phyloP scores from a whole-genome alignment of 37 sponge, comb jelly and placozoan species.

The Ephydatia muelleri region DNA sequence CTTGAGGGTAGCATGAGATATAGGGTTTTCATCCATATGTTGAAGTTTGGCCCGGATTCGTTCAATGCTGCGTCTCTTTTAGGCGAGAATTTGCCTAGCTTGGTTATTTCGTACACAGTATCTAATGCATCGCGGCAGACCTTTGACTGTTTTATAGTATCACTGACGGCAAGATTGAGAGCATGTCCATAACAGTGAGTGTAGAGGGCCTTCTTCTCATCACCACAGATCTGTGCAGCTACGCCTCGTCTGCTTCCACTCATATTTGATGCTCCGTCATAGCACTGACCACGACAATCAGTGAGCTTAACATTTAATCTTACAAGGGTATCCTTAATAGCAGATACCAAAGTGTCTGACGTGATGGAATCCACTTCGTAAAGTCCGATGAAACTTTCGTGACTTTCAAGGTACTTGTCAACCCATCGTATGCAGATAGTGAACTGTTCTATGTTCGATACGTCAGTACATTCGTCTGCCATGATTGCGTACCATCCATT shows the following conservation, averaged over 20 bases:
- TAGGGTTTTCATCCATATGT: conserved; percentile 12
- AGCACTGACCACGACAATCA: conserved; percentile 65
- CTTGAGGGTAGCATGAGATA: conserved; percentile 35
- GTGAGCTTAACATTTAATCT: conserved; percentile 26
- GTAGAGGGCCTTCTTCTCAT: conserved; percentile 64
- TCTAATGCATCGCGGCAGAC: conserved; percentile 59
- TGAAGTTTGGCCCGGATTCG: conserved; percentile 28
- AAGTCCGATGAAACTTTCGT: conserved; percentile 78
- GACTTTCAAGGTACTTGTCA: conserved; percentile 31
- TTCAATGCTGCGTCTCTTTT: conserved; percentile 55
- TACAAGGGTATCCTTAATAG: conserved; percentile 46
- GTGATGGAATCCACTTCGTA: conserved; percentile 49
- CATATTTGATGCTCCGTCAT: conserved; percentile 62
- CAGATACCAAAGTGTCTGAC: conserved; percentile 37
- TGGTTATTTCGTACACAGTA: conserved; percentile 59
- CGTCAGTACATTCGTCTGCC: conserved; percentile 83
- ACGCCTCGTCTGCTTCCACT: conserved; percentile 51
- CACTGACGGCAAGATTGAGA: conserved; percentile 65
- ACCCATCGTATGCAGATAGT: conserved; percentile 62
- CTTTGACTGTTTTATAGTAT: conserved; percentile 50
- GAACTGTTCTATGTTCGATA: conserved; percentile 76
- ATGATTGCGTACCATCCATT: conserved; percentile 57
- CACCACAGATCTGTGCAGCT: conserved; percentile 23
- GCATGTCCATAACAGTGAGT: conserved; percentile 77
- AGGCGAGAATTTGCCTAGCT: conserved; percentile 72